Conservation (phyloP, 2,888 invertebrate genomes). For the Phania funesta region DNA sequence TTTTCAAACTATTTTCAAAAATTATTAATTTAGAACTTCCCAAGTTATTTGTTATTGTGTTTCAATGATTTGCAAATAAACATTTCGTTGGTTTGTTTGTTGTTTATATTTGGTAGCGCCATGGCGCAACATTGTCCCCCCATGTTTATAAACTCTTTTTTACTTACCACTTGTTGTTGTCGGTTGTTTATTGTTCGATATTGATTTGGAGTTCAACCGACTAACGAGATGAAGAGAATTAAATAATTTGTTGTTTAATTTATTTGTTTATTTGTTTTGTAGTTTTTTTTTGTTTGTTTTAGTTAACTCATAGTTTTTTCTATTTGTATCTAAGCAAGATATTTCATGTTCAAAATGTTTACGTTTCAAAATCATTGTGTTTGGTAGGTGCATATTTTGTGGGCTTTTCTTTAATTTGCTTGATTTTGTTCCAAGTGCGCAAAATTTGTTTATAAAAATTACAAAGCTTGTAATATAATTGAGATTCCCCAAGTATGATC, state of each 20-base stretch:
- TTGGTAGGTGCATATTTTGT: no score
- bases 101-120: slow-evolving; percentile 44
- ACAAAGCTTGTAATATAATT: no score
- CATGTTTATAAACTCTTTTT: slow-evolving; percentile 52
- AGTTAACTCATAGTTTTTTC: slow-evolving; percentile 22
- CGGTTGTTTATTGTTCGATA: slow-evolving; percentile 25
- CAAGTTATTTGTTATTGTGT: slow-evolving; percentile 30
- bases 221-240: slow-evolving; percentile 6
- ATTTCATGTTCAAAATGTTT: slow-evolving; percentile 41
- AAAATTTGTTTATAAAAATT: no score
- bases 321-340: slow-evolving; percentile 31
- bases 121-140: slow-evolving; percentile 61
- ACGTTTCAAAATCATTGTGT: slow-evolving; percentile 53
- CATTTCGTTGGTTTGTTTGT: slow-evolving; percentile 36
- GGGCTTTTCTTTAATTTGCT: no score
- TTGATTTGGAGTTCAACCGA: slow-evolving; percentile 14
- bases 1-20: slow-evolving; percentile 12
- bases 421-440: no score
- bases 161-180: slow-evolving; percentile 20
- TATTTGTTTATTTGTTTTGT: slow-evolving; percentile 44
- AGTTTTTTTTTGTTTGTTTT: slow-evolving; percentile 6
- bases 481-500: no score
- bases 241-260: slow-evolving; percentile 9
- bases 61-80: slow-evolving; percentile 58
- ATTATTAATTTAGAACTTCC: slow-evolving; percentile 25